Base-by-base conservation (phyloP, 1,140 invertebrate species). In the Drosophila mauritiana region DNA sequence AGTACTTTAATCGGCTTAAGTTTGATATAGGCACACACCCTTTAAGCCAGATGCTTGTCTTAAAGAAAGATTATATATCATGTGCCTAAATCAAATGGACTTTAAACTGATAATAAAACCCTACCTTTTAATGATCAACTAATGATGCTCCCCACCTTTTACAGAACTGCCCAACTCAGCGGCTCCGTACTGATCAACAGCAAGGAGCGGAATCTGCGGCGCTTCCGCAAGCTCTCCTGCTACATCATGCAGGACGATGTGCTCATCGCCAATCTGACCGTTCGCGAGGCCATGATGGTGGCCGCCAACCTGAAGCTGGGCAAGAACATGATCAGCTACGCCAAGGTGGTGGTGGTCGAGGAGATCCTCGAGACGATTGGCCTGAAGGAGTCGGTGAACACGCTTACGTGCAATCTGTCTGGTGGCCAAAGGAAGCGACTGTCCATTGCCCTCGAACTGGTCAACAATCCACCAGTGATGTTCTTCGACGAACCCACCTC, bases 401-500 rank as follows among this genome's bases (percentile, higher is more conserved):
- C 97, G 0, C 93, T 95, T 70, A 95, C 97, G 3, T 94, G 94
- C 42, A 96, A 95, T 81, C 93, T 99, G 12, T 98, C 97, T 20
- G 98, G 98, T 7, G 98, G 98, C 0, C 98, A 99, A 93, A 94
- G 97, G 57, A 99, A 99, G 92, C 94, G 98, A 52, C 93, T 99
- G 40, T 98, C 98, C 2, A 98, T 99, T 77, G 98, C 96, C 55
- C 92, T 97, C 81, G 96, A 97, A 92, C 93, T 97, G 77, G 96
- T 97, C 20, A 97, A 97, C 91, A 97, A 99, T 93, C 98, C 98
- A 11, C 97, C 98, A 40, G 96, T 99, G 22, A 98, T 99, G 96
- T 98, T 99, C 93, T 98, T 99, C 90, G 98, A 99, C 90, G 98
- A 99, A 91, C 98, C 98, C 2, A 99, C 98, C n/a, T 98, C 97